Evolutionary conservation across 2,888 invertebrate species (phyloP), one percentile per base, ranked within the genome.

Genomic region (Lasioglossum zephyrum): DNA sequence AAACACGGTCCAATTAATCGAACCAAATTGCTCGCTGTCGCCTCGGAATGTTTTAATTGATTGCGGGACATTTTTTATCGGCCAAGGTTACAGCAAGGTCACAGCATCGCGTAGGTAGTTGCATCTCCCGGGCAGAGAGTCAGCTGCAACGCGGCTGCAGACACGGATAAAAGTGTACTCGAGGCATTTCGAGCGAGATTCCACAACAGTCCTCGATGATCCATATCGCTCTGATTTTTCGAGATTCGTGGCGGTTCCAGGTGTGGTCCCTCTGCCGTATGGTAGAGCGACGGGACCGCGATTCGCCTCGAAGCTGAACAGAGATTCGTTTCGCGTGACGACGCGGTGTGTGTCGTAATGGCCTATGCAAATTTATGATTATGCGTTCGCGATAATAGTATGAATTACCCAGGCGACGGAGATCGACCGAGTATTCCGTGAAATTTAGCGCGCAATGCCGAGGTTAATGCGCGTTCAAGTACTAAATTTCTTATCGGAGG

Each of bases 331-430:
- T 91, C 82, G 89, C 82, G 86, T 86, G 86, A 85, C 89, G 85
- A 89, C 90, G 89, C 88, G 89, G 92, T 53, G 70, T 82, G 70
- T 82, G 90, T 92, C 91, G 92, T 92, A 92, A 93, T 91, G 88
- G 88, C 84, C 88, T 90, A 91, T 92, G 92, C 89, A 93, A 93
- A 93, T 93, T 91, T 88, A 92, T 92, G 92, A 86, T 93, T 93
- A 93, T 93, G 85, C 90, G 92, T 92, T 91, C 92, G 86, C 72
- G 80, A 82, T 82, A 79, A 86, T 79, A 66, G 73, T 39, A 79
- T 77, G 80, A 81, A 80, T 79, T 81, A 78, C 78, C 81, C 73
- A 47, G 74, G 77, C 78, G 86, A 78, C 82, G 74, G 69, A 74
- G 70, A 69, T 72, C 76, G 79, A 79, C 74, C 73, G 66, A 41